Base-by-base conservation (phyloP, 92 coral and sea anemone species). In the Ricordea florida region DNA sequence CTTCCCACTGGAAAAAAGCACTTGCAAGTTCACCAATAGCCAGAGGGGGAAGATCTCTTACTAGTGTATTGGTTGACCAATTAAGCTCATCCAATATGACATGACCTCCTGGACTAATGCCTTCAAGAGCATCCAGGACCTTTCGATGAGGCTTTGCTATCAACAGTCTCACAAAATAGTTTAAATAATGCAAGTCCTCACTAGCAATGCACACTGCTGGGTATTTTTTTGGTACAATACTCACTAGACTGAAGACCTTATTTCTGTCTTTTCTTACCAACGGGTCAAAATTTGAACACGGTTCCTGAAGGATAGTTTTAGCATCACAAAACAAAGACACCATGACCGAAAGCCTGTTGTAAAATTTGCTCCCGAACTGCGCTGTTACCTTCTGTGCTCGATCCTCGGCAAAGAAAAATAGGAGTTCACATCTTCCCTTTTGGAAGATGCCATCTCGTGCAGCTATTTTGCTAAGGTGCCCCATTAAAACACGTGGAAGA, bases 101-200 rank as follows among this genome's bases (percentile, higher is more conserved):
- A 52, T 85, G 92, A 47, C 96, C 62, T 16, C 99, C 99, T 11
- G 99, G 97, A 37, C 86, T 76, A 24, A 93, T 93, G 31, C 86
- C 88, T 31, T 96, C 96, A 49, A 96, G 61, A 5, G 96, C 86
- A 23, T 79, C 84, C 20, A 80, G 73, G 23, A 96, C 66, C 10
- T 88, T 82, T 60, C 87, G 90, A 10, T 87, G 82, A 16, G 91
- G 93, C 32, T 86, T 92, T 40, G 90, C 86, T 85, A 93, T 78
- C 17, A 96, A 48, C 32, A 96, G 64, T 74, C 93, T 76, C 27
- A 96, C 79, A 27, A 96, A 93, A 65, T 96, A 87, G 31, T 93
- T 90, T 52, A 93, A 77, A 56, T 85, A 83, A 46, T 87, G 72
- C 33, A 92, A 51, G 18, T 73, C 64, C 33, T 84, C 81, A 29